phyloP scores from a whole-genome alignment of 2,888 invertebrate species.

The Colostygia pectinataria region DNA sequence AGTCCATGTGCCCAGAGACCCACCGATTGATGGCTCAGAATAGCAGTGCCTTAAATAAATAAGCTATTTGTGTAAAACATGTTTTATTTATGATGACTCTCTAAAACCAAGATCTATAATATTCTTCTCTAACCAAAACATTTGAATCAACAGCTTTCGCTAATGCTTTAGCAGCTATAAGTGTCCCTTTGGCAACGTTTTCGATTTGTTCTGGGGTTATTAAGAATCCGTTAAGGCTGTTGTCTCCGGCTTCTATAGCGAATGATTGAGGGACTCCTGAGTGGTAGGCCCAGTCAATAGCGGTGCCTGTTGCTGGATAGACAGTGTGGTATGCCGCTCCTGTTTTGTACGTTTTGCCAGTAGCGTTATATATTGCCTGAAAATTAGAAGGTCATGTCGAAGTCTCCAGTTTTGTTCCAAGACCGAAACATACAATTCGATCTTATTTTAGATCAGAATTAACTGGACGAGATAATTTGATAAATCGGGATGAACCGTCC shows the following conservation, averaged over 20 bases:
- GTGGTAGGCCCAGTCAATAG: constrained; percentile 47
- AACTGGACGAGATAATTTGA: too few relatives aligned
- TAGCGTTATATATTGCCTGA: constrained; percentile 43
- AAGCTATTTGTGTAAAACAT: constrained; percentile 49
- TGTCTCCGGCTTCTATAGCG: constrained; percentile 44
- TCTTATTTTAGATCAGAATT: too few relatives aligned
- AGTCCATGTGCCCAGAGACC: constrained; percentile 3
- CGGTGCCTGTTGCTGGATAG: constrained; percentile 44
- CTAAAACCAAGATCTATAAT: constrained; percentile 37
- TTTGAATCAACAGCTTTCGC: constrained; percentile 33
- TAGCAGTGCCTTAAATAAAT: constrained; percentile 58
- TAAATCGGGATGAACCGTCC: too few relatives aligned
- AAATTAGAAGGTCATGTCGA: neutral
- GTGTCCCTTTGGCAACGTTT: constrained; percentile 41
- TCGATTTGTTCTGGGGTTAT: constrained; percentile 42
- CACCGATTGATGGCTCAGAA: constrained; percentile 29
- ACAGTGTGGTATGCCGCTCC: constrained; percentile 41
- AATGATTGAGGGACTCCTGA: constrained; percentile 40
- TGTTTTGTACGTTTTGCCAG: constrained; percentile 34
- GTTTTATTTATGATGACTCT: constrained; percentile 40
- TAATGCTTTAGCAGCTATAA: constrained; percentile 37
- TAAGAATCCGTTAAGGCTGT: constrained; percentile 43
- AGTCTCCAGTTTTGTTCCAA: neutral
- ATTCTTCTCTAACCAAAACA: constrained; percentile 2
- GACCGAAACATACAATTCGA: too few relatives aligned